Percentiles rank a stretch among this genome's conserved stretches.
These are phyloP conservation scores for Pinna nobilis DNA, from an alignment of 1,140 invertebrate species.

Conservation along the genomic window DNA sequence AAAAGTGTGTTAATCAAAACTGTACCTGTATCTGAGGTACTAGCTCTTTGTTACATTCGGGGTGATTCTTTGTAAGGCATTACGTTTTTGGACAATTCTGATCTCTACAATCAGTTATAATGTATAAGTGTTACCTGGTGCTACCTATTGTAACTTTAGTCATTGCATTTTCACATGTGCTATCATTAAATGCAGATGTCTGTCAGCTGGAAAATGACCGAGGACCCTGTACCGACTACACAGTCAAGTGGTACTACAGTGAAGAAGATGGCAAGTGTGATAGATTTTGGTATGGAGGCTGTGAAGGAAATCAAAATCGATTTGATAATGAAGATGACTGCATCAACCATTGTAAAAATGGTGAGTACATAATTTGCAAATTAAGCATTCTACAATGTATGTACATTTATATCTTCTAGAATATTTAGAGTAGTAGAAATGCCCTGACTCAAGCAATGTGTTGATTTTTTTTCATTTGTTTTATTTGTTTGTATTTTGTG, in stretches of 20 bases:
- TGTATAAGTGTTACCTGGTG: neutral
- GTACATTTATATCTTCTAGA: no score
- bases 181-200: constrained; percentile 13
- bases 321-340: constrained; percentile 92
- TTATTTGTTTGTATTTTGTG: no score
- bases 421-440: no score
- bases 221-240: constrained; percentile 88
- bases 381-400: no score
- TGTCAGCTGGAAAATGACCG: constrained; percentile 87
- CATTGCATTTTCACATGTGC: neutral
- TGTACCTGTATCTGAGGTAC: no score
- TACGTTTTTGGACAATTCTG: no score
- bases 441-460: no score
- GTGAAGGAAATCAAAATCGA: constrained; percentile 83
- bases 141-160: neutral
- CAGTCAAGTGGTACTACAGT: constrained; percentile 87
- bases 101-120: neutral
- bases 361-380: no score
- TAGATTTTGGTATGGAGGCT: constrained; percentile 96
- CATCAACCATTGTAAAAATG: constrained; percentile 31
- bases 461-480: no score
- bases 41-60: no score
- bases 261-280: constrained; percentile 86
- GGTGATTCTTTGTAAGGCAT: no score
- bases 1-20: no score